These are phyloP conservation scores for Augochlorella aurata DNA, from an alignment of 2,888 invertebrate genomes.

Conservation along the genomic window DNA sequence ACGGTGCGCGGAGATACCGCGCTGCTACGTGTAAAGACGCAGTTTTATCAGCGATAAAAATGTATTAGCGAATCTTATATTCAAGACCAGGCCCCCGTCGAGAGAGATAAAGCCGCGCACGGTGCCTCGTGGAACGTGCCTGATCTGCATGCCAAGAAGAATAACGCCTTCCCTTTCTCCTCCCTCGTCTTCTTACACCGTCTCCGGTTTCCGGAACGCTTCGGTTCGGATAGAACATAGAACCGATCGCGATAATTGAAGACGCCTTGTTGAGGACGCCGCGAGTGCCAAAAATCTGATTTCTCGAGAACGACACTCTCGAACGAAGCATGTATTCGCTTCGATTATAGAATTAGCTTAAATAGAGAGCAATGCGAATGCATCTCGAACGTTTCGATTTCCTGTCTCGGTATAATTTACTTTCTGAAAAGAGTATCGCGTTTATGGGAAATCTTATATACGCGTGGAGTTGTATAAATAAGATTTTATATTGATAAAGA, in stretches of 20 bases:
- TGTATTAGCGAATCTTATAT: slow-evolving; percentile 73
- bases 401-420: too few relatives aligned
- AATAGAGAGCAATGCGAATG: too few relatives aligned
- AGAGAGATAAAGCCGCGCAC: slow-evolving; percentile 68
- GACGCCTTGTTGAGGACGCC: too few relatives aligned
- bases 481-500: too few relatives aligned
- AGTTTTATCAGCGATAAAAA: slow-evolving; percentile 70
- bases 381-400: too few relatives aligned
- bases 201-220: slow-evolving; percentile 5
- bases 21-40: slow-evolving; percentile 49
- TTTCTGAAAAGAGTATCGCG: too few relatives aligned
- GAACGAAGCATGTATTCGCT: too few relatives aligned
- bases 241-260: slow-evolving; percentile 39
- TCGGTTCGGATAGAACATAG: slow-evolving; percentile 7
- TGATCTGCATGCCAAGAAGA: slow-evolving; percentile 68
- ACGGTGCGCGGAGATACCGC: slow-evolving; percentile 43
- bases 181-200: slow-evolving; percentile 2
- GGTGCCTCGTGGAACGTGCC: slow-evolving; percentile 69
- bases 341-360: too few relatives aligned
- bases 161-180: slow-evolving; percentile 40
- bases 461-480: too few relatives aligned
- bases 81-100: slow-evolving; percentile 65
- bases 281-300: too few relatives aligned
- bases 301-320: too few relatives aligned
- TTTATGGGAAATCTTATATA: too few relatives aligned